phyloP scores from a whole-genome alignment of 2,797 vertebrate genomes.

The Adelosebastes latens region DNA sequence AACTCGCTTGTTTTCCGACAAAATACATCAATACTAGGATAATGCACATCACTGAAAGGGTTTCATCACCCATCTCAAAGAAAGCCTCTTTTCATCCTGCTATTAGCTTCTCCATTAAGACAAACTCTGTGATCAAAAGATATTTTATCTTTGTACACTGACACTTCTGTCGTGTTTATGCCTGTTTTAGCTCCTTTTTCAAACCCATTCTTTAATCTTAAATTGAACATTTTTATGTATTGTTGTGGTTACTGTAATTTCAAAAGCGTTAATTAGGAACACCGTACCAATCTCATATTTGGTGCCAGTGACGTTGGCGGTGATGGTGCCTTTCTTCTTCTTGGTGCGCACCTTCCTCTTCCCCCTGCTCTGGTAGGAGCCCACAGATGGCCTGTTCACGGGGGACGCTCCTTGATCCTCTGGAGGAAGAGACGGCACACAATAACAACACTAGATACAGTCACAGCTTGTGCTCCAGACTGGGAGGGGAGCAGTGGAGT shows the following conservation, averaged over 20 bases:
- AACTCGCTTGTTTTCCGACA: background rate
- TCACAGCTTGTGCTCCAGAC: slow-evolving; percentile 57
- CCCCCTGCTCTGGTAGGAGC: slow-evolving; percentile 87
- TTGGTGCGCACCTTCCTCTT: slow-evolving; percentile 92
- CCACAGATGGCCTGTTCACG: slow-evolving; percentile 85
- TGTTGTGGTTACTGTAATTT: background rate
- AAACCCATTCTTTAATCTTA: background rate
- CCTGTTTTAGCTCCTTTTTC: background rate
- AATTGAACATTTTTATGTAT: background rate
- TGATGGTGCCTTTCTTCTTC: slow-evolving; percentile 93
- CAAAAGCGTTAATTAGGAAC: background rate
- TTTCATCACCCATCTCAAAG: slow-evolving; percentile 13
- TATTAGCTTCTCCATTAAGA: background rate
- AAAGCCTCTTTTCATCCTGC: slow-evolving; percentile 13
- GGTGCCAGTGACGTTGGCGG: slow-evolving; percentile 92
- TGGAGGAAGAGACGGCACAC: slow-evolving; percentile 66
- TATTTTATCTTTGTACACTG: background rate
- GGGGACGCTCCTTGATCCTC: slow-evolving; percentile 90
- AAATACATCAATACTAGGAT: slow-evolving; percentile 2
- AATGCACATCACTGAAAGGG: slow-evolving; percentile 16
- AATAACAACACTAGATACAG: slow-evolving; percentile 46
- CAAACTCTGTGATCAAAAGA: background rate
- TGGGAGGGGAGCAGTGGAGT: background rate
- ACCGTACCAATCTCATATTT: slow-evolving; percentile 97
- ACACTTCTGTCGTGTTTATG: background rate